Evolutionary conservation across 2,888 invertebrate species (phyloP), one percentile per base, ranked within the genome.

Genomic region (Drosophila colorata): DNA sequence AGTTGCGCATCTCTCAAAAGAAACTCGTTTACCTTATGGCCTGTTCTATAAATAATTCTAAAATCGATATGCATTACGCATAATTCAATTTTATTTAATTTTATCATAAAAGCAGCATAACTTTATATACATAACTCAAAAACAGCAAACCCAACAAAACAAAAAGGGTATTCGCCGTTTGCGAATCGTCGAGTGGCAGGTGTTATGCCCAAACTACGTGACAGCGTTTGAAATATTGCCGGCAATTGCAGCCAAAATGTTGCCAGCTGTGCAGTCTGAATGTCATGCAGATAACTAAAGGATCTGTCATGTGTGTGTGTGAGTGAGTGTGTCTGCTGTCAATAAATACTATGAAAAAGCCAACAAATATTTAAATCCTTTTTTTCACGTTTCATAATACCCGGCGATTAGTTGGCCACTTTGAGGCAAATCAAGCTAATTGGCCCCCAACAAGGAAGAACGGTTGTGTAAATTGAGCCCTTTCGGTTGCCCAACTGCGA

Each of bases 401-500:
- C 13, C 57, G 31, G 37, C 41, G 58, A 71, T 61, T 71, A 71
- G 53, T 25, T 51, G 56, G 40, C 18, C 43, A 66, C 9, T 58
- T 74, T 53, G 23, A 13, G 46, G 35, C 49, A 51, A 47, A 52
- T 44, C 37, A 43, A 56, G 41, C 52, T 56, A 74, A 61, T 77
- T 61, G 61, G 55, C 28, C 18, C 25, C 28, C 16, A 7, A 8
- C 14, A 28, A 11, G 37, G 40, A 23, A 23, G 47, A 33, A 20
- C 2, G 38, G 43, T 35, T 11, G 25, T 43, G 47, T 43, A 48
- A 60, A 47, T 38, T 35, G 38, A 49, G 33, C 37, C 28, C 35
- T 43, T 65, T 65, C 37, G 53, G 60, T 65, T 57, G 52, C 40
- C 68, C 48, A 71, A 77, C 71, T 55, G 60, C 18, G 46, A 43